Base-by-base conservation (phyloP, 37 sponge, comb jelly and placozoan genomes). In the Cladorhizidae sp. region DNA sequence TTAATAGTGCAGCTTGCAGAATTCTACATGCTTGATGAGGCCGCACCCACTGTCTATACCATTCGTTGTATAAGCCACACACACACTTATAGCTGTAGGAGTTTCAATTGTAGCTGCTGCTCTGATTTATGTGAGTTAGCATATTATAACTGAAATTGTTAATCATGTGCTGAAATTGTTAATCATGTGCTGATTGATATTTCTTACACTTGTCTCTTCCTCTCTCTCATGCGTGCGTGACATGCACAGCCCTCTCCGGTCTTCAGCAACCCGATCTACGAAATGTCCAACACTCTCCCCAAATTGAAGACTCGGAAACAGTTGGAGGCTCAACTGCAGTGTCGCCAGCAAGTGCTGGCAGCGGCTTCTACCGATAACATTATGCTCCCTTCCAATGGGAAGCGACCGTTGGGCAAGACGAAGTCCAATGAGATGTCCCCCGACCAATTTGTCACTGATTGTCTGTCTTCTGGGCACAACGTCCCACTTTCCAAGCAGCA, bases 291-390 rank as follows among this genome's bases (percentile, higher is more conserved):
- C 26, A 45, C 49, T 45, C 9, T 45, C 8, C 8, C 5, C 8
- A 45, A 9, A 9, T 12, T 12, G 49, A 45, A 45, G 49, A 45
- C 49, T 12, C 5, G 49, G 9, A 5, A 45, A 45, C 18, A 58
- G 26, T 21, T 26, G 26, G 67, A 65, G 32, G n/a, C n/a, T n/a
- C n/a, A n/a, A n/a, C 20, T 65, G 26, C 31, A 28, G 18, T 5
- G 67, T 41, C 23, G 25, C 23, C 72, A 41, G 3, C 20, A 21
- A n/a, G 5, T 74, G 55, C 8, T 29, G 2, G 33, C 74, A 23
- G 57, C 74, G 1, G 52, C 74, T 31, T 74, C 74, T 8, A 8
- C 57, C 20, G 74, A 74, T 25, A 31, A 74, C 57, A 74, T 74
- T 57, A 74, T 37, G 2, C 57, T 74, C 55, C 8, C 54, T 1